Conservation (phyloP, 1,140 invertebrate genomes). For the Cataglyphis hispanica region DNA sequence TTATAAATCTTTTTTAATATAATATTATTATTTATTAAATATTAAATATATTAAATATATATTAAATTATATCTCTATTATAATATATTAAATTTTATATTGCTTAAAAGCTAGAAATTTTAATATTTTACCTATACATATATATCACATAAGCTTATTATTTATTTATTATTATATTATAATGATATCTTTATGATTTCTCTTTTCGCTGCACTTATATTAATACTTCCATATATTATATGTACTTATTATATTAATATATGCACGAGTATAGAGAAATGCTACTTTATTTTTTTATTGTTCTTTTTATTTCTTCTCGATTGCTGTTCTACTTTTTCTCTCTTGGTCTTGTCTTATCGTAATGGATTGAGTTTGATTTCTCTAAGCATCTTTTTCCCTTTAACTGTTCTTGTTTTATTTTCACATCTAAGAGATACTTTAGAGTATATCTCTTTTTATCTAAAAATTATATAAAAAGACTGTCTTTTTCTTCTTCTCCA, state of each 20-base stretch:
- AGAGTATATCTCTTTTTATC: background rate
- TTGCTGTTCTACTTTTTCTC: background rate
- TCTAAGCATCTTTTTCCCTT: background rate
- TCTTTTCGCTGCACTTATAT: slow-evolving; percentile 2
- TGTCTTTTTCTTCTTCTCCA: background rate
- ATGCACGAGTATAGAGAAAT: too few species aligned
- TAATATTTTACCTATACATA: background rate
- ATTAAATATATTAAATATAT: too few species aligned
- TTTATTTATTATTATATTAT: background rate
- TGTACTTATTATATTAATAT: background rate
- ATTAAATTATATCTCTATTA: background rate
- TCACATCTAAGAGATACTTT: background rate
- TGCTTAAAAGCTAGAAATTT: background rate
- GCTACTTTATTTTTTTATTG: background rate
- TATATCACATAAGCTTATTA: background rate
- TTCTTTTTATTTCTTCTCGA: background rate
- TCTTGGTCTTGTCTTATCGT: background rate
- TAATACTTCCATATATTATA: background rate
- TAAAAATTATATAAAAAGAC: background rate
- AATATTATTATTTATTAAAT: background rate
- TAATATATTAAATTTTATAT: background rate
- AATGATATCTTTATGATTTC: background rate
- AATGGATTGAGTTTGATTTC: background rate
- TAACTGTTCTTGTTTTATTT: background rate
- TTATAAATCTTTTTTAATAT: background rate